Conservation (phyloP, 2,113 vertebrate genomes). For the Nothoprocta perdicaria region DNA sequence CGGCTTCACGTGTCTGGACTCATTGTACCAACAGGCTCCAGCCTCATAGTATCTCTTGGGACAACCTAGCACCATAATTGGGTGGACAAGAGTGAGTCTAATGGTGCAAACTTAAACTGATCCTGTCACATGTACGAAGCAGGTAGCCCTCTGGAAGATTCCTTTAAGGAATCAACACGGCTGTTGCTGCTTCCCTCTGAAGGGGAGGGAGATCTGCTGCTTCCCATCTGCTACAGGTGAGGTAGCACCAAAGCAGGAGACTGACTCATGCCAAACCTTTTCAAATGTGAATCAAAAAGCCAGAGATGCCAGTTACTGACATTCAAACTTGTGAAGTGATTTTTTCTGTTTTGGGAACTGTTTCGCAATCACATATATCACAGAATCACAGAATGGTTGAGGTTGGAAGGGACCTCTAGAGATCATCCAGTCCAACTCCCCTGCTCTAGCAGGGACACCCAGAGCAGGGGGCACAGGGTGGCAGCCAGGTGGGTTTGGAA, state of each 20-base stretch:
- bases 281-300: not conserved
- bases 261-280: not conserved
- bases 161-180: not conserved
- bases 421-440: too few relatives aligned
- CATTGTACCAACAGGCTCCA: not conserved
- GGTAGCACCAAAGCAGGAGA: not conserved
- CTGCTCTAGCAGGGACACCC: too few relatives aligned
- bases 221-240: rapidly evolving
- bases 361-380: not conserved
- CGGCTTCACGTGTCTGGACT: not conserved
- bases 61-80: not conserved
- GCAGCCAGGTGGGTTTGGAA: too few relatives aligned
- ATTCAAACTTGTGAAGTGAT: not conserved
- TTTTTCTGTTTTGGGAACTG: not conserved
- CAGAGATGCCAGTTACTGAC: not conserved
- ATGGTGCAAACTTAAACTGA: not conserved
- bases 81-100: not conserved
- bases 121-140: rapidly evolving
- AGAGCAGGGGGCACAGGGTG: too few relatives aligned
- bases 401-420: too few relatives aligned
- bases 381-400: too few relatives aligned
- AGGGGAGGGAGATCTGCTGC: not conserved
- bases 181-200: not conserved
- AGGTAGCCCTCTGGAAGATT: not conserved
- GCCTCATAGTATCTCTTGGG: not conserved